Percentiles rank a stretch among this genome's conserved stretches.
Evolutionary conservation across 2,797 vertebrate genomes (phyloP).

Genomic region (Pseudochromis fuscus): DNA sequence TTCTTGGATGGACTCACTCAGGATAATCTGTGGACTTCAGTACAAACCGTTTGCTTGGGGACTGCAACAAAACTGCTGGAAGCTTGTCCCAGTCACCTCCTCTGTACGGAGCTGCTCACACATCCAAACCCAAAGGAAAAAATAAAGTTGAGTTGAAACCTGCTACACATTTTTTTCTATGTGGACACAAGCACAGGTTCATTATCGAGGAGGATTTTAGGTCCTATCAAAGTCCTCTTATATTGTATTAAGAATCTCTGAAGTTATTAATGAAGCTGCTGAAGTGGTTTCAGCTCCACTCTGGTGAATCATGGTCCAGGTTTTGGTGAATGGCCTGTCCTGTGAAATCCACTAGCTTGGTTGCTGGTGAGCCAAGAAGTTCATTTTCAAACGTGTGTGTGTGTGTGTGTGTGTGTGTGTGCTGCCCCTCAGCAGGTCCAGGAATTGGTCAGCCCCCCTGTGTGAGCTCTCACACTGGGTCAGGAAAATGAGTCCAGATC

Average conservation of each 20-base stretch:
- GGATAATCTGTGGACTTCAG: too few relatives aligned
- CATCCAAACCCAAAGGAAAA: background rate
- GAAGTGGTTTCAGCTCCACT: background rate
- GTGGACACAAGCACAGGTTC: too few relatives aligned
- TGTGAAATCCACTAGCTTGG: slow-evolving; percentile 27
- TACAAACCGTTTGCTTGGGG: too few relatives aligned
- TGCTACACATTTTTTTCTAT: too few relatives aligned
- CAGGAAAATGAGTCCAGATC: slow-evolving; percentile 66
- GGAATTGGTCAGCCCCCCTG: slow-evolving; percentile 40
- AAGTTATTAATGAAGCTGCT: too few relatives aligned
- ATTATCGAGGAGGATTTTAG: too few relatives aligned
- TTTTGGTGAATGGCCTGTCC: background rate
- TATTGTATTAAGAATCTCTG: too few relatives aligned
- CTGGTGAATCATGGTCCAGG: background rate
- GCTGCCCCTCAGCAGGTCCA: slow-evolving; percentile 25
- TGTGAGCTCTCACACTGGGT: slow-evolving; percentile 63
- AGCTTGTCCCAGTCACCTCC: background rate
- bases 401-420: background rate
- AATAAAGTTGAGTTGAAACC: background rate
- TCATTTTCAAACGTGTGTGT: background rate
- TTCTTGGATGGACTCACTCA: too few relatives aligned
- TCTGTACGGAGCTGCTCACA: background rate
- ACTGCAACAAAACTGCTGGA: too few relatives aligned
- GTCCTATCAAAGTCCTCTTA: too few relatives aligned
- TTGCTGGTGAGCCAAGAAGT: slow-evolving; percentile 19